Evolutionary conservation across 2,113 vertebrate genomes (phyloP).

Genomic region (Colaptes auratus): DNA sequence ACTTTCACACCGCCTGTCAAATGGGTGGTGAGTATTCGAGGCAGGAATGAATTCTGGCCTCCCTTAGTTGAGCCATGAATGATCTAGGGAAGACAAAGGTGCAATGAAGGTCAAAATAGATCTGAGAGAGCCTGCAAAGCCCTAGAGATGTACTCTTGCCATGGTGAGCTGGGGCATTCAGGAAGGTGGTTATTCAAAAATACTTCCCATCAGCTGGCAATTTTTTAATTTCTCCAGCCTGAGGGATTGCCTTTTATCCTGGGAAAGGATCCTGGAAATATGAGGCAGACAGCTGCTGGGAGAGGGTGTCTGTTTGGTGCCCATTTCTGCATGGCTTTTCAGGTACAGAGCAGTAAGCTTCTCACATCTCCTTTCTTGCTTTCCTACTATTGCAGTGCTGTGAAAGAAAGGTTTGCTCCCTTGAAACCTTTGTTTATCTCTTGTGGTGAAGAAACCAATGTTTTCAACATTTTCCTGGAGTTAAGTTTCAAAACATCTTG

Average conservation of each 20-base stretch:
- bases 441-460: background rate
- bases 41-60: slow-evolving; percentile 18
- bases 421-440: background rate
- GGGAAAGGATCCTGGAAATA: background rate
- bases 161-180: background rate
- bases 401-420: background rate
- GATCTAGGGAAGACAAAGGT: background rate
- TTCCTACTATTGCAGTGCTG: background rate
- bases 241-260: background rate
- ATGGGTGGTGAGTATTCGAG: background rate
- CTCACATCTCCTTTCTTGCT: background rate
- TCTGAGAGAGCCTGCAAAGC: background rate
- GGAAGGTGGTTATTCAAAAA: background rate
- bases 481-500: background rate
- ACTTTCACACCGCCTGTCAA: background rate
- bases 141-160: background rate
- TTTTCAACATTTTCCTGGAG: background rate
- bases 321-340: background rate
- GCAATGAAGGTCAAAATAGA: background rate
- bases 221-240: background rate
- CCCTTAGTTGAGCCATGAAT: background rate
- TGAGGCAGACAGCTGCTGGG: background rate
- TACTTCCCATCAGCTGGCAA: background rate
- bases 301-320: background rate
- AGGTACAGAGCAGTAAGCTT: background rate